These are phyloP conservation scores for Drosophila serrata DNA, from an alignment of 1,140 invertebrate species.

Conservation along the genomic window DNA sequence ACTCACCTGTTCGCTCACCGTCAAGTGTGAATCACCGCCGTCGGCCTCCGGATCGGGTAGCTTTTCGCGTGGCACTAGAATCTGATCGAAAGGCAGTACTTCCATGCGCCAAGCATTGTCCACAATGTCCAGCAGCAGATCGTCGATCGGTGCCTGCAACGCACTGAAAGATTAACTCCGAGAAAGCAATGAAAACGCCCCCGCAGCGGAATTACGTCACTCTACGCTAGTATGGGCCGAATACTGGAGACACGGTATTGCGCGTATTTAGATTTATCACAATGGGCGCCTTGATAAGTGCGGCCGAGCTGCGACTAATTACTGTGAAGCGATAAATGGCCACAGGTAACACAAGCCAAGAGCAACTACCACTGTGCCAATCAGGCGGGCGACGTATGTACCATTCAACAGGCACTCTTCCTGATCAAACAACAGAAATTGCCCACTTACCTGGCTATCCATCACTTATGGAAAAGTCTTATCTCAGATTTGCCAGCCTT, in stretches of 20 bases:
- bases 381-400: neutral
- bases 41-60: constrained; percentile 97
- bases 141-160: constrained; percentile 87
- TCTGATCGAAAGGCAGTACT: constrained; percentile 95
- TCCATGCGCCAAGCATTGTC: constrained; percentile 96
- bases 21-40: constrained; percentile 95
- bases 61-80: constrained; percentile 94
- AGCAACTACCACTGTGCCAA: neutral
- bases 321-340: constrained; percentile 51
- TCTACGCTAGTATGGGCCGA: constrained; percentile 8
- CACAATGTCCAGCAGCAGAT: constrained; percentile 94
- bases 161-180: neutral
- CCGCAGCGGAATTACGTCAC: constrained; percentile 62
- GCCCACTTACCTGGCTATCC: constrained; percentile 70
- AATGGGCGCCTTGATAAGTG: constrained; percentile 68
- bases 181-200: constrained; percentile 30
- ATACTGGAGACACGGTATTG: constrained; percentile 46
- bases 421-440: neutral
- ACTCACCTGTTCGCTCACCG: constrained; percentile 92
- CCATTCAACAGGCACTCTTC: neutral
- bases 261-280: constrained; percentile 66
- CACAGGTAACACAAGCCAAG: constrained; percentile 10
- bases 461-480: constrained; percentile 58
- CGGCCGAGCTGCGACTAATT: constrained; percentile 50
- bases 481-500: constrained; percentile 57